Conservation (phyloP, 2,888 invertebrate genomes). For the Lomographa bimaculata region DNA sequence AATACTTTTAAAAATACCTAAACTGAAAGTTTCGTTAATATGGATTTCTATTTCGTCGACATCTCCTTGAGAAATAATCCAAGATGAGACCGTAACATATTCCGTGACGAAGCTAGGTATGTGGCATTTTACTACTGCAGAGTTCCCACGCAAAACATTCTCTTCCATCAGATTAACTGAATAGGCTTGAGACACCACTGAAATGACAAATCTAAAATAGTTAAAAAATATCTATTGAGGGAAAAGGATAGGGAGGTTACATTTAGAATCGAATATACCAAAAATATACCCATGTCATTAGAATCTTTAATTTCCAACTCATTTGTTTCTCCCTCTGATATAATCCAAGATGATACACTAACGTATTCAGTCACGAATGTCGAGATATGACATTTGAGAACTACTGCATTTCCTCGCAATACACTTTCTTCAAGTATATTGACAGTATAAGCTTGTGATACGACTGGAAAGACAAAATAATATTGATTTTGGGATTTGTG, state of each 20-base stretch:
- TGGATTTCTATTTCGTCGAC: slow-evolving; percentile 72
- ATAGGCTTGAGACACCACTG: slow-evolving; percentile 95
- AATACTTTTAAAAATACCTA: slow-evolving; percentile 53
- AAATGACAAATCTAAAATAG: slow-evolving; percentile 50
- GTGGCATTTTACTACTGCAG: slow-evolving; percentile 95
- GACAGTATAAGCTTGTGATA: slow-evolving; percentile 93
- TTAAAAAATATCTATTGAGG: slow-evolving; percentile 5
- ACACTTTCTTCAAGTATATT: slow-evolving; percentile 97
- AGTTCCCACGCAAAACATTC: slow-evolving; percentile 94
- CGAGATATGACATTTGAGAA: slow-evolving; percentile 96
- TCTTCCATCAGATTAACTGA: slow-evolving; percentile 96
- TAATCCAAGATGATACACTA: slow-evolving; percentile 93
- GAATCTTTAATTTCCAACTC: slow-evolving; percentile 77
- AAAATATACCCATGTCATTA: slow-evolving; percentile 64
- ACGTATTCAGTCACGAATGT: slow-evolving; percentile 97
- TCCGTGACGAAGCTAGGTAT: slow-evolving; percentile 97
- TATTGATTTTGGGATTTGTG: slow-evolving; percentile 10
- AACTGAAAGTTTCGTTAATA: slow-evolving; percentile 58
- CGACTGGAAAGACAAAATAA: slow-evolving; percentile 85
- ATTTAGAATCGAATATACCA: slow-evolving; percentile 11
- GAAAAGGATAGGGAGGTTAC: slow-evolving; percentile 31
- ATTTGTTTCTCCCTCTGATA: slow-evolving; percentile 85
- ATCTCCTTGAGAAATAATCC: slow-evolving; percentile 91
- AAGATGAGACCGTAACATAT: slow-evolving; percentile 93
- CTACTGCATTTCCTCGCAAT: slow-evolving; percentile 93